phyloP scores from a whole-genome alignment of 2,113 vertebrate species.

The Motacilla alba region DNA sequence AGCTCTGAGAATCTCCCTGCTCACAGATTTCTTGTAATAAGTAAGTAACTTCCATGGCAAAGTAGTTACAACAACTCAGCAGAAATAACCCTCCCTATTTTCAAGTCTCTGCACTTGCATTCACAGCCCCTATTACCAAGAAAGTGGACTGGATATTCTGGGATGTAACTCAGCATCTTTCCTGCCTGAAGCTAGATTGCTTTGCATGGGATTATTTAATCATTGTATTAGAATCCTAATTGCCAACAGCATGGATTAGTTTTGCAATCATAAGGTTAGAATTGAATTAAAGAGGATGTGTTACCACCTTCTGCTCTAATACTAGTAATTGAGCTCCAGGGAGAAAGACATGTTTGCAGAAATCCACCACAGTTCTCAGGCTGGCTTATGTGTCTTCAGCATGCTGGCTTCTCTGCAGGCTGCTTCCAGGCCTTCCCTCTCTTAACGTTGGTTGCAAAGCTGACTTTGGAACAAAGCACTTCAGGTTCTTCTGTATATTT shows the following conservation, averaged over 20 bases:
- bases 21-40: background rate
- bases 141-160: background rate
- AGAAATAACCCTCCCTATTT: background rate
- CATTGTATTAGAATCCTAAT: slow-evolving; percentile 29
- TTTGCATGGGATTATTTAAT: slow-evolving; percentile 56
- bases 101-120: background rate
- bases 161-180: background rate
- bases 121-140: background rate
- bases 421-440: background rate
- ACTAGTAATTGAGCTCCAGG: background rate
- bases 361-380: slow-evolving; percentile 35
- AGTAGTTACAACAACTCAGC: background rate
- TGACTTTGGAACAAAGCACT: background rate
- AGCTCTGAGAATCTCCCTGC: background rate
- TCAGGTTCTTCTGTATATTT: background rate
- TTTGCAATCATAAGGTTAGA: background rate
- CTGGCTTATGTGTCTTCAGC: background rate
- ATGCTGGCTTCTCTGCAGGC: background rate
- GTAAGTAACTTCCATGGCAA: background rate
- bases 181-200: slow-evolving; percentile 50
- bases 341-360: background rate
- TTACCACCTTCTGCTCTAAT: slow-evolving; percentile 2
- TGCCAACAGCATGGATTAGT: slow-evolving; percentile 22
- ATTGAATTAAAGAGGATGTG: slow-evolving; percentile 20
- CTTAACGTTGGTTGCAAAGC: background rate